Evolutionary conservation across 2,888 invertebrate species (phyloP).

Genomic region (Dryobotodes eremita): DNA sequence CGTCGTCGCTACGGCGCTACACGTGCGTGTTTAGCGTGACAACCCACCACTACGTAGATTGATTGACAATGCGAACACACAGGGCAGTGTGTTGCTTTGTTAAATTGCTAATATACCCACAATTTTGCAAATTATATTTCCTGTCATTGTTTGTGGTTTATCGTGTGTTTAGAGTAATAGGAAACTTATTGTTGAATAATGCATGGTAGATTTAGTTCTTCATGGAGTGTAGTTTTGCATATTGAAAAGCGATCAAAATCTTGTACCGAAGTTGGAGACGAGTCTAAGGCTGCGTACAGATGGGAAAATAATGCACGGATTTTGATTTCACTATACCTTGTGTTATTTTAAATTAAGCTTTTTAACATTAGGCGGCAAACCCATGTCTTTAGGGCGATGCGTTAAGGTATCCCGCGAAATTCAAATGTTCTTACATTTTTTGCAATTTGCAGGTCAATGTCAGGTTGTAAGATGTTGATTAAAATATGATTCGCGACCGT

Average conservation of each 20-base stretch:
- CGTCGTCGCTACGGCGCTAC: slow-evolving; percentile 70
- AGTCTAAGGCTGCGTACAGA: background rate
- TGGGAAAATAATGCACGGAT: background rate
- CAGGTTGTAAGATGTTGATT: too few relatives aligned
- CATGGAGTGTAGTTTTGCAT: slow-evolving; percentile 3
- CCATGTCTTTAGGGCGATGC: too few relatives aligned
- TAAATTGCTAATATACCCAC: slow-evolving; percentile 69
- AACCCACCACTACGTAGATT: slow-evolving; percentile 77
- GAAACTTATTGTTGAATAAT: slow-evolving; percentile 17
- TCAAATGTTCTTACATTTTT: too few relatives aligned
- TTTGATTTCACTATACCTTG: background rate
- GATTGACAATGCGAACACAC: slow-evolving; percentile 81
- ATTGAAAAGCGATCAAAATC: background rate
- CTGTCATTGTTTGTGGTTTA: slow-evolving; percentile 62
- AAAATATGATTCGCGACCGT: too few relatives aligned
- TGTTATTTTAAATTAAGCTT: background rate
- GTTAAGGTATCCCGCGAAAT: too few relatives aligned
- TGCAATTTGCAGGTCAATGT: too few relatives aligned
- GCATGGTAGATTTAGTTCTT: background rate
- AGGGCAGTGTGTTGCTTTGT: slow-evolving; percentile 68
- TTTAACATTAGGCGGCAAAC: background rate
- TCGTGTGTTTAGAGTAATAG: slow-evolving; percentile 40
- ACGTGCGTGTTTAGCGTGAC: slow-evolving; percentile 80
- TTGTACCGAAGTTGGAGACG: slow-evolving; percentile 1
- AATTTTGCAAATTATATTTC: slow-evolving; percentile 66